Evolutionary conservation across 2,113 vertebrate genomes (phyloP).

Genomic region (Dipodomys stephensi): DNA sequence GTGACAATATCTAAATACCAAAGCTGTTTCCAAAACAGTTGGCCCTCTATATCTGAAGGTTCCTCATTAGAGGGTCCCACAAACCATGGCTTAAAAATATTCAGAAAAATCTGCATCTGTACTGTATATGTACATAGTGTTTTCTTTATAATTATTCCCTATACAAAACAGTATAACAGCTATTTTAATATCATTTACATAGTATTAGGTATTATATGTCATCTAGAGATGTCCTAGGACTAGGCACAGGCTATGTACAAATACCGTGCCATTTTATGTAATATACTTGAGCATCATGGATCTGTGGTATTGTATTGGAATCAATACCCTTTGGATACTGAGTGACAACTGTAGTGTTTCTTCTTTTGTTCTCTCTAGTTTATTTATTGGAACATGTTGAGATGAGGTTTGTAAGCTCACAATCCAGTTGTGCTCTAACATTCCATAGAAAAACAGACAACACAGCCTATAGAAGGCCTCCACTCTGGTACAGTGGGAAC

Average conservation of each 20-base stretch:
- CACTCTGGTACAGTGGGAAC: neutral
- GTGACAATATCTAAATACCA: slow-evolving; percentile 37
- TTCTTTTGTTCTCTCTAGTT: neutral
- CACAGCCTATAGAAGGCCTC: neutral
- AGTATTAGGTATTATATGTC: neutral
- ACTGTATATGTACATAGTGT: neutral
- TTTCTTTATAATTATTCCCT: neutral
- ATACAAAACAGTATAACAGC: neutral
- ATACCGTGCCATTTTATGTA: neutral
- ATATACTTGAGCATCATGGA: neutral
- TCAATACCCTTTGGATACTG: neutral
- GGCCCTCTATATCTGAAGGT: neutral
- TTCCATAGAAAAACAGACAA: neutral
- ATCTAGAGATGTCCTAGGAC: neutral
- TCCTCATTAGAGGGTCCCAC: neutral
- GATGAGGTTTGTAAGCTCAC: neutral
- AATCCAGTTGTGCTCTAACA: neutral
- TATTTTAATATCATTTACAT: neutral
- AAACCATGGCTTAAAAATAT: neutral
- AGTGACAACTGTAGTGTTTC: neutral
- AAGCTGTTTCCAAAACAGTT: slow-evolving; percentile 4
- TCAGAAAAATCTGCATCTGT: neutral
- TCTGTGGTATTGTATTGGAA: too few species aligned
- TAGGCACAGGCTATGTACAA: neutral
- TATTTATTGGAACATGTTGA: neutral